These are phyloP conservation scores for Coluber constrictor DNA, from an alignment of 2,797 vertebrate genomes.

Conservation along the genomic window DNA sequence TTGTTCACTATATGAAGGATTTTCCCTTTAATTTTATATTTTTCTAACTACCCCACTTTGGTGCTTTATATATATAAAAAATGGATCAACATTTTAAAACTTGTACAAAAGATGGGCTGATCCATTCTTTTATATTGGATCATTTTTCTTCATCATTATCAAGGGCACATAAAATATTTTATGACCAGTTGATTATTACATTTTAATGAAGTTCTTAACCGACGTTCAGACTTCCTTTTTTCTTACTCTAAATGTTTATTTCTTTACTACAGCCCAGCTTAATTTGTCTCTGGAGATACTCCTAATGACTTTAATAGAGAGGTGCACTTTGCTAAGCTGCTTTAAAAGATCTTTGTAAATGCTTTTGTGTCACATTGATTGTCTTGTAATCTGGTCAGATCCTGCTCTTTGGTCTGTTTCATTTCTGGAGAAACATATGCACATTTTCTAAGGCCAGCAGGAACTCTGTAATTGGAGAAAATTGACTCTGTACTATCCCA, in stretches of 20 bases:
- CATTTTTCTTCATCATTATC: constrained; percentile 29
- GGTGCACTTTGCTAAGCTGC: constrained; percentile 3
- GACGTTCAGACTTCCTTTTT: constrained; percentile 12
- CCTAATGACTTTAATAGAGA: constrained; percentile 12
- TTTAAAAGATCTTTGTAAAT: constrained; percentile 18
- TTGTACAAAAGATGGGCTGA: constrained; percentile 10
- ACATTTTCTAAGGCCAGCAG: background rate
- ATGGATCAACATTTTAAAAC: constrained; percentile 1
- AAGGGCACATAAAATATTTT: constrained; percentile 41
- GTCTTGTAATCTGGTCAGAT: constrained; percentile 30
- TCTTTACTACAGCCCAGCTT: constrained; percentile 33
- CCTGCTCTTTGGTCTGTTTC: background rate
- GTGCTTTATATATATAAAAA: background rate
- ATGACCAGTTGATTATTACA: constrained; percentile 34
- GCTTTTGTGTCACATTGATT: constrained; percentile 15
- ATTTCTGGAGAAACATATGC: constrained; percentile 2
- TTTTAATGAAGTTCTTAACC: constrained; percentile 46
- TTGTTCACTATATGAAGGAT: background rate
- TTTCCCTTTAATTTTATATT: background rate
- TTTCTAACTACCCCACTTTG: background rate
- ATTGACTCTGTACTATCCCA: background rate
- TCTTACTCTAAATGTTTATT: constrained; percentile 49
- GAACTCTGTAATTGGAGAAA: background rate
- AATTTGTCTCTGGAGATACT: constrained; percentile 43
- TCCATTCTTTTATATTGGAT: constrained; percentile 4